phyloP scores from a whole-genome alignment of 2,888 invertebrate species.

The Leistus spinibarbis region DNA sequence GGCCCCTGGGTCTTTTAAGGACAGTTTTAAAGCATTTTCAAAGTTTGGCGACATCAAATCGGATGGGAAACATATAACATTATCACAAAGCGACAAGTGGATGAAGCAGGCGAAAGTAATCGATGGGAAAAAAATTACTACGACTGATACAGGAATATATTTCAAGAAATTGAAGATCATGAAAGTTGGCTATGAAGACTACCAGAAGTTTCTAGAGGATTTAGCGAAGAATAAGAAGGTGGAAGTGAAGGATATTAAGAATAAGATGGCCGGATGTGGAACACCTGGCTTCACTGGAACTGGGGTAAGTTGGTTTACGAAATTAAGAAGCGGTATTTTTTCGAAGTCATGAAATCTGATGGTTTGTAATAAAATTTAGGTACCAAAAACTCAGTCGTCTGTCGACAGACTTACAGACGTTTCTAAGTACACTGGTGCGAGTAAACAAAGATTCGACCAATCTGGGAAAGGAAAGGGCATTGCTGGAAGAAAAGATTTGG shows the following conservation, averaged over 20 bases:
- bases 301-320: constrained; percentile 54
- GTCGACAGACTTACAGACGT: constrained; percentile 83
- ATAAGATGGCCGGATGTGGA: constrained; percentile 80
- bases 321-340: no score
- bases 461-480: constrained; percentile 86
- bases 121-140: constrained; percentile 83
- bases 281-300: constrained; percentile 69
- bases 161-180: constrained; percentile 89
- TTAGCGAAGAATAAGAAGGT: constrained; percentile 83
- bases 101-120: constrained; percentile 91
- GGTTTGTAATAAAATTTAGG: constrained; percentile 1
- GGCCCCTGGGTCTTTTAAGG: constrained; percentile 59
- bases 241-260: constrained; percentile 78
- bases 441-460: constrained; percentile 85
- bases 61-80: constrained; percentile 83
- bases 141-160: constrained; percentile 90
- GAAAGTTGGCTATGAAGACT: constrained; percentile 78
- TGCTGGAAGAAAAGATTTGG: constrained; percentile 78
- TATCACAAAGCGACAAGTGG: constrained; percentile 94
- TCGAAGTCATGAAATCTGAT: no score
- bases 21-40: constrained; percentile 81
- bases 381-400: constrained; percentile 54
- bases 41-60: constrained; percentile 90
- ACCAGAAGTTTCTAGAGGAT: constrained; percentile 84
- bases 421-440: constrained; percentile 87